phyloP scores from a whole-genome alignment of 1,140 invertebrate species.

The Micrasema longulum region DNA sequence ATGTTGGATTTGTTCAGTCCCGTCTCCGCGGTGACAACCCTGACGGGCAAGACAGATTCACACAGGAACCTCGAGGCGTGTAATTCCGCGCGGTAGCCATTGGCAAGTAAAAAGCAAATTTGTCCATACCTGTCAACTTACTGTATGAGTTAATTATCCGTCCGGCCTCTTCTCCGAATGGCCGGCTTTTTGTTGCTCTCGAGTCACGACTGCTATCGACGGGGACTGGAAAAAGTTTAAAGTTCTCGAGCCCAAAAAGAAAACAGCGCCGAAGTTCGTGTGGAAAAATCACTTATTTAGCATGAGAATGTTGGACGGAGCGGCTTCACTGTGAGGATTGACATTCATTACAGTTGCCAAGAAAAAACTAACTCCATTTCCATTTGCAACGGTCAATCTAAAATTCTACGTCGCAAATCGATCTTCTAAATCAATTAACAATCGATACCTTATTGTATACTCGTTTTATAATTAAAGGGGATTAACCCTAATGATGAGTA shows the following conservation, averaged over 20 bases:
- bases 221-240: not conserved
- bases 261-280: constrained; percentile 29
- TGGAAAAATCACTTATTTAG: constrained; percentile 39
- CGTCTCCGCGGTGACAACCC: constrained; percentile 22
- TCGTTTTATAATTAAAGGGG: no score
- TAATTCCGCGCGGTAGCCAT: constrained; percentile 47
- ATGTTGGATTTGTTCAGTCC: no score
- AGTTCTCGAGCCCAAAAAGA: no score
- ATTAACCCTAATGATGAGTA: no score
- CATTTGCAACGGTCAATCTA: no score
- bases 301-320: constrained; percentile 9
- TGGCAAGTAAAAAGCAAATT: constrained; percentile 53
- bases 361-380: no score
- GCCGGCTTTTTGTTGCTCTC: constrained; percentile 9
- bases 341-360: not conserved
- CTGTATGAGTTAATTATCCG: constrained; percentile 54
- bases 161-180: constrained; percentile 18
- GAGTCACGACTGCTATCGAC: constrained; percentile 32
- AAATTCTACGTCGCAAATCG: no score
- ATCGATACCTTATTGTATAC: no score
- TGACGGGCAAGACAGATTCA: constrained; percentile 19
- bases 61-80: constrained; percentile 47
- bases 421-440: no score
- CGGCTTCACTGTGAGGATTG: not conserved
- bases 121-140: constrained; percentile 51